Evolutionary conservation across 1,140 invertebrate genomes (phyloP), one percentile per base, ranked within the genome.

Genomic region (Zophobas atratus): DNA sequence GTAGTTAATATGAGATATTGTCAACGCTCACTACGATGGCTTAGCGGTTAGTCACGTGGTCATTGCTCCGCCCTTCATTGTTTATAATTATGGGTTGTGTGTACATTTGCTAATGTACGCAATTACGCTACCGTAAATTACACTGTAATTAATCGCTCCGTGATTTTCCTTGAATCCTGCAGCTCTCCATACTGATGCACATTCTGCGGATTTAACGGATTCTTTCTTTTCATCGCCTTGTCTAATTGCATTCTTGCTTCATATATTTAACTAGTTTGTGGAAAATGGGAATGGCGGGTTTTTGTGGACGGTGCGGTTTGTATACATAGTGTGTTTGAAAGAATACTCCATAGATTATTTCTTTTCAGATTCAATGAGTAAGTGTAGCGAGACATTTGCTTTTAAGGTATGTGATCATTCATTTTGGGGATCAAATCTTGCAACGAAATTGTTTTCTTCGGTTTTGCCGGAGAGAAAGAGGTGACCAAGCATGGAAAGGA

Each of bases 61-160:
- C 35, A 55, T 76, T 32, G 63, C 46, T 51, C 73, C 70, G 77
- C 60, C 51, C 57, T 41, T 55, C 63, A 74, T 78, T 78, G 77
- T 81, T 67, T 81, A 71, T 82, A 82, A 82, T 82, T 82, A 79
- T 79, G 78, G 78, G 80, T 80, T 82, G 80, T 41, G 56, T 72
- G 75, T 79, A 75, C 53, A 76, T 71, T 71, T 71, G 78, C 79
- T 82, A 82, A 82, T 81, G 79, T 79, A 75, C 78, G 78, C 81
- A 83, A 82, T 82, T 82, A 82, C 76, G 82, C 82, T 83, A 83
- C 81, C 70, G 82, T 77, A 79, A 82, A 81, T 79, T 83, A 83
- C 43, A 67, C 32, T 67, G 60, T 81, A 81, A 82, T 79, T 82
- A 75, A 79, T 79, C 73, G 60, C 70, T 79, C 78, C 78, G 78